These are phyloP conservation scores for Eidolon dupreanum DNA, from an alignment of 2,797 vertebrate genomes.

Conservation along the genomic window DNA sequence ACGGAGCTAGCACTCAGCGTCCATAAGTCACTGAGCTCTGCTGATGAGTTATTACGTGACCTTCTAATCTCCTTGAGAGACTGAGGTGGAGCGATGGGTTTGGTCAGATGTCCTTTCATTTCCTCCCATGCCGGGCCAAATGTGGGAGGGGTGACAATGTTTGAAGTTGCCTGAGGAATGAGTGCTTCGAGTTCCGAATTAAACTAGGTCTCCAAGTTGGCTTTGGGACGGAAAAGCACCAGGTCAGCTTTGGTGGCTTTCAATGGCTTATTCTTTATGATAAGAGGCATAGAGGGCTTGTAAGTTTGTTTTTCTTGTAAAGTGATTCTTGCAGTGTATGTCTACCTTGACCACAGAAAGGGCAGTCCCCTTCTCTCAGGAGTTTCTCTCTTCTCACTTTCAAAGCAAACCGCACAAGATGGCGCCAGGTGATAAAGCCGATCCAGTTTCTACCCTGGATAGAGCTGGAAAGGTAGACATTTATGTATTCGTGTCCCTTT, in stretches of 20 bases:
- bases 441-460: background rate
- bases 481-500: background rate
- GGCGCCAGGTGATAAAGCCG: conserved; percentile 46
- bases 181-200: conserved; percentile 14
- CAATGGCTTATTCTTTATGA: conserved; percentile 58
- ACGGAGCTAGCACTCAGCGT: rapidly evolving
- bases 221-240: background rate
- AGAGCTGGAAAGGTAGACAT: background rate
- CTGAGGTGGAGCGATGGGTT: background rate
- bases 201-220: background rate
- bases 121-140: background rate
- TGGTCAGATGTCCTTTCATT: background rate
- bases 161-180: background rate
- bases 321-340: conserved; percentile 65
- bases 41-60: background rate
- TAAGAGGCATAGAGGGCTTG: background rate
- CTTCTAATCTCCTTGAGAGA: background rate
- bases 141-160: rapidly evolving
- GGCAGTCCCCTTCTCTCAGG: background rate
- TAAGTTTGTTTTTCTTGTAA: conserved; percentile 73
- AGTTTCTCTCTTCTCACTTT: conserved; percentile 62
- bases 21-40: background rate
- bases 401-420: conserved; percentile 9
- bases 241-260: background rate
- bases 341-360: conserved; percentile 45